These are phyloP conservation scores for Uropetala carovei DNA, from an alignment of 2,888 invertebrate genomes.

Conservation along the genomic window DNA sequence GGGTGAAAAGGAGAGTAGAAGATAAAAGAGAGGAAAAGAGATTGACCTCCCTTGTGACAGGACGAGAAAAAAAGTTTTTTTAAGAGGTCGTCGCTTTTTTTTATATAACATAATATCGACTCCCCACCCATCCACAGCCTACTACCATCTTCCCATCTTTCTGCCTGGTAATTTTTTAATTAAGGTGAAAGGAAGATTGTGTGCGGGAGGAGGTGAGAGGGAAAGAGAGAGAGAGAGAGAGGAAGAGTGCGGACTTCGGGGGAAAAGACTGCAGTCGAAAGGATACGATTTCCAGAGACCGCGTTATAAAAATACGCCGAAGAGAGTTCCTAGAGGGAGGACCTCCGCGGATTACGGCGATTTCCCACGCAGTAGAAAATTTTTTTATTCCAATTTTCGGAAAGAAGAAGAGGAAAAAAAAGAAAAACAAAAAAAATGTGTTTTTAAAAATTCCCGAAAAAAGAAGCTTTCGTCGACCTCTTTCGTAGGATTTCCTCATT, in stretches of 20 bases:
- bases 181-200: slow-evolving; percentile 38
- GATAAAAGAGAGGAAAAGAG: neutral
- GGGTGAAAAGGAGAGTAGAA: neutral
- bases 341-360: slow-evolving; percentile 34
- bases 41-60: neutral
- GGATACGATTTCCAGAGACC: slow-evolving; percentile 17
- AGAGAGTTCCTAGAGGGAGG: neutral
- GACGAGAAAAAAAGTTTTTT: neutral
- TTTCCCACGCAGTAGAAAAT: slow-evolving; percentile 14
- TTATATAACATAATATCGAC: neutral
- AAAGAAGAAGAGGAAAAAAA: neutral
- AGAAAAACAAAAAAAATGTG: neutral
- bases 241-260: neutral
- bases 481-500: slow-evolving; percentile 40
- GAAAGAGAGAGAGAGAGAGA: neutral
- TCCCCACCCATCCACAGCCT: neutral
- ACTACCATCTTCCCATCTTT: neutral
- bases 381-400: slow-evolving; percentile 45
- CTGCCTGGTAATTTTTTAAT: slow-evolving; percentile 31
- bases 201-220: neutral
- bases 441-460: slow-evolving; percentile 38
- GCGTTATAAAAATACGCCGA: neutral
- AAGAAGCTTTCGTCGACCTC: slow-evolving; percentile 6
- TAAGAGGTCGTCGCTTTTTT: too few relatives aligned
- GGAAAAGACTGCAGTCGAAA: neutral